These are phyloP conservation scores for Arenaria interpres DNA, from an alignment of 2,113 vertebrate genomes.

Conservation along the genomic window DNA sequence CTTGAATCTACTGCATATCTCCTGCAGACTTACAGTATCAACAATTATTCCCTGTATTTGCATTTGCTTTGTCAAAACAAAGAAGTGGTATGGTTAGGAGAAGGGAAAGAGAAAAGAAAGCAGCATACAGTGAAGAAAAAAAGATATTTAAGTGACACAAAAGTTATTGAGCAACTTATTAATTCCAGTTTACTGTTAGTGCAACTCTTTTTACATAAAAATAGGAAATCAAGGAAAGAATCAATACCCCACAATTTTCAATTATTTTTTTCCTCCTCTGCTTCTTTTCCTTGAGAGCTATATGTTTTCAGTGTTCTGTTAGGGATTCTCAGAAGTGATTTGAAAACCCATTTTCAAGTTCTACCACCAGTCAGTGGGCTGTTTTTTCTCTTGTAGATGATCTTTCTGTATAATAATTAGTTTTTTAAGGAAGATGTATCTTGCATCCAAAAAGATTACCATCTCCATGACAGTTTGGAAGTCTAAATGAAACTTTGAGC, in stretches of 20 bases:
- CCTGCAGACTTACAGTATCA: background rate
- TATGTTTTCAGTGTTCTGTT: background rate
- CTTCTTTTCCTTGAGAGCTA: background rate
- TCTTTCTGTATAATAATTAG: background rate
- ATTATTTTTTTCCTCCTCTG: background rate
- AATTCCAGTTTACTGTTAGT: background rate
- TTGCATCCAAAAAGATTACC: background rate
- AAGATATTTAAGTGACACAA: background rate
- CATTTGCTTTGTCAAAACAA: background rate
- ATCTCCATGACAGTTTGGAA: background rate
- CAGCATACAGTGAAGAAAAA: background rate
- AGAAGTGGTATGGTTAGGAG: background rate
- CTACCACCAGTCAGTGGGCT: background rate
- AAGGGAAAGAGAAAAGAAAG: background rate
- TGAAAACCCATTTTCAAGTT: background rate
- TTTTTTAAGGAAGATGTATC: background rate
- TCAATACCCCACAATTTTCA: background rate
- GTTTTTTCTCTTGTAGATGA: background rate
- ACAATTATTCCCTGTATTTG: background rate
- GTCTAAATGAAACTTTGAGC: background rate
- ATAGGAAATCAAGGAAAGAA: background rate
- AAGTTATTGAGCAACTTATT: background rate
- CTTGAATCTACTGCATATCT: background rate
- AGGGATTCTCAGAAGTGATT: background rate
- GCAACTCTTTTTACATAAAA: background rate